phyloP scores from a whole-genome alignment of 92 coral and sea anemone genomes.

The Virgularia gustaviana region DNA sequence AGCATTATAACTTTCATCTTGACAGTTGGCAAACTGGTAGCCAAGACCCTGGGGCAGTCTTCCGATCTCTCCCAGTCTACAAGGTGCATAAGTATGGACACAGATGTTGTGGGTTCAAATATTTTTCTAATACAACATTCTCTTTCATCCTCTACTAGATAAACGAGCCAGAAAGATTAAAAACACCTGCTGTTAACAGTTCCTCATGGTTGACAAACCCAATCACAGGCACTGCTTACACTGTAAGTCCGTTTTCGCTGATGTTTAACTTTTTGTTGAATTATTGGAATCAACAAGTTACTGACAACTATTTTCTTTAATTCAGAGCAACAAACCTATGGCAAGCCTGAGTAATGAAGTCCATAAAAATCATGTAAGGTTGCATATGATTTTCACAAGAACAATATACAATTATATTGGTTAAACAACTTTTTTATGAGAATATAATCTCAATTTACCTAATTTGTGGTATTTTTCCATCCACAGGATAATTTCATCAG shows the following conservation, averaged over 20 bases:
- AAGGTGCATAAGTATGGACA: slow-evolving; percentile 47
- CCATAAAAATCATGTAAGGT: slow-evolving; percentile 3
- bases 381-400: too few relatives aligned
- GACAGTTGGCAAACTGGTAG: slow-evolving; percentile 79
- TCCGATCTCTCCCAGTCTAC: slow-evolving; percentile 89
- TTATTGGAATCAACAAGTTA: too few relatives aligned
- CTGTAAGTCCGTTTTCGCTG: slow-evolving; percentile 1
- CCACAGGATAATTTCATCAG: slow-evolving; percentile 25
- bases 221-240: slow-evolving; percentile 35
- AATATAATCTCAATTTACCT: too few relatives aligned
- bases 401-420: too few relatives aligned
- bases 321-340: slow-evolving; percentile 20
- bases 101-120: too few relatives aligned
- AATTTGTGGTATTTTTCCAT: too few relatives aligned
- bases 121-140: too few relatives aligned
- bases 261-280: neutral
- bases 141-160: too few relatives aligned
- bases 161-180: slow-evolving; percentile 87
- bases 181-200: slow-evolving; percentile 83
- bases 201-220: slow-evolving; percentile 91
- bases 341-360: slow-evolving; percentile 5
- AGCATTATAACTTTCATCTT: slow-evolving; percentile 93
- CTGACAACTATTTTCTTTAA: too few relatives aligned
- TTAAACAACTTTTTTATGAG: too few relatives aligned
- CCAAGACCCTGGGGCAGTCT: slow-evolving; percentile 88